Evolutionary conservation across 2,797 vertebrate species (phyloP).

Genomic region (Eulemur rubriventer): DNA sequence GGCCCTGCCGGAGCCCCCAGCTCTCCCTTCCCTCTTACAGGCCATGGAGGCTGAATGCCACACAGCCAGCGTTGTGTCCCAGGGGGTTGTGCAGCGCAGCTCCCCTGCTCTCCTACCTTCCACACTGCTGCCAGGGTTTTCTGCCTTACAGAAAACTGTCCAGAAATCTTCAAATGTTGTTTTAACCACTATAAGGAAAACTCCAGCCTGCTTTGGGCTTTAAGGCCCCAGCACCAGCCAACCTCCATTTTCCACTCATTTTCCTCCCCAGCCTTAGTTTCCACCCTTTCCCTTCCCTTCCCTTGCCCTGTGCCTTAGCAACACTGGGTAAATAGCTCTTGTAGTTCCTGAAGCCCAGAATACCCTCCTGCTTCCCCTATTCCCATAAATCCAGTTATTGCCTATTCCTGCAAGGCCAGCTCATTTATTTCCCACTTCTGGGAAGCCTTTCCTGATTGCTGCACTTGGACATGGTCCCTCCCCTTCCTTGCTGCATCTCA

Average conservation of each 20-base stretch:
- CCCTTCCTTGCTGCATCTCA: background rate
- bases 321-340: background rate
- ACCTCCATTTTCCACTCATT: background rate
- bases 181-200: background rate
- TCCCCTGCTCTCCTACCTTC: background rate
- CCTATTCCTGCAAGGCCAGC: background rate
- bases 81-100: fast-evolving
- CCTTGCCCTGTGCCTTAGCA: background rate
- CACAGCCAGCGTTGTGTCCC: background rate
- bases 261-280: constrained; percentile 14
- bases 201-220: background rate
- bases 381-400: background rate
- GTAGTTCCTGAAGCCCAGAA: background rate
- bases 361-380: background rate
- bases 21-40: background rate
- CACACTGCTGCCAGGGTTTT: background rate
- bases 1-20: background rate
- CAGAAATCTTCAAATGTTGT: constrained; percentile 16
- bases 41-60: background rate
- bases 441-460: constrained; percentile 8
- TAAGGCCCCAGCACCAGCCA: background rate
- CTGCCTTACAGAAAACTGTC: background rate
- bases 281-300: background rate
- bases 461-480: background rate
- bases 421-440: background rate